These are phyloP conservation scores for Charina bottae DNA, from an alignment of 2,113 vertebrate species.

Conservation along the genomic window DNA sequence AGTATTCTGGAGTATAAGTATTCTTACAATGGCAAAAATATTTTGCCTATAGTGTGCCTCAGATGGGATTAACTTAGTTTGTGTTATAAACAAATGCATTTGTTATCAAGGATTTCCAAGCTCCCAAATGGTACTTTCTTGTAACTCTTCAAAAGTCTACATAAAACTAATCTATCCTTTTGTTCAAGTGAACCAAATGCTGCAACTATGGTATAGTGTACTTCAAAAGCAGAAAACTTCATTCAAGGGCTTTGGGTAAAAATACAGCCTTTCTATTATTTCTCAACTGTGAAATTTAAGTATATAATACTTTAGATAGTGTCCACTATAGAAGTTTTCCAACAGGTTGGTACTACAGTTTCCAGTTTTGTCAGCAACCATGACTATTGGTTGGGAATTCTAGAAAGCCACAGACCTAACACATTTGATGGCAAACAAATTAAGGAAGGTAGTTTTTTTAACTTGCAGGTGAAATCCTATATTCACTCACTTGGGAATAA, in stretches of 20 bases:
- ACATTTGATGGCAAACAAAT: neutral
- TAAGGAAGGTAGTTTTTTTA: neutral
- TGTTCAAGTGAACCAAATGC: neutral
- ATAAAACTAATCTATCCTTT: neutral
- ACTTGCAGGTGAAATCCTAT: neutral
- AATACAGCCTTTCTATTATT: neutral
- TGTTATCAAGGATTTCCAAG: neutral
- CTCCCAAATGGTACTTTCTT: neutral
- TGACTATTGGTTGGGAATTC: neutral
- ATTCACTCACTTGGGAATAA: neutral
- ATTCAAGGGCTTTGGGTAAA: neutral
- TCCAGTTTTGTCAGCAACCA: neutral
- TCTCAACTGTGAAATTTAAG: neutral
- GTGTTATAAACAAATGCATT: neutral
- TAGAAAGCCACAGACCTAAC: neutral
- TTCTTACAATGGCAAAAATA: conserved; percentile 10
- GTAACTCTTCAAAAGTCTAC: neutral
- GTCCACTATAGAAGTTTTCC: neutral
- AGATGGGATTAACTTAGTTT: neutral
- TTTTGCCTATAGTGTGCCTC: neutral
- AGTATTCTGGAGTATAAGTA: too few species aligned
- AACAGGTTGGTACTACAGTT: neutral
- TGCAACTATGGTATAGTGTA: neutral
- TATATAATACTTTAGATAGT: neutral
- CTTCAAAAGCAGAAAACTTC: neutral